Evolutionary conservation across 2,888 invertebrate genomes (phyloP).

Genomic region (Epirrhoe alternata): DNA sequence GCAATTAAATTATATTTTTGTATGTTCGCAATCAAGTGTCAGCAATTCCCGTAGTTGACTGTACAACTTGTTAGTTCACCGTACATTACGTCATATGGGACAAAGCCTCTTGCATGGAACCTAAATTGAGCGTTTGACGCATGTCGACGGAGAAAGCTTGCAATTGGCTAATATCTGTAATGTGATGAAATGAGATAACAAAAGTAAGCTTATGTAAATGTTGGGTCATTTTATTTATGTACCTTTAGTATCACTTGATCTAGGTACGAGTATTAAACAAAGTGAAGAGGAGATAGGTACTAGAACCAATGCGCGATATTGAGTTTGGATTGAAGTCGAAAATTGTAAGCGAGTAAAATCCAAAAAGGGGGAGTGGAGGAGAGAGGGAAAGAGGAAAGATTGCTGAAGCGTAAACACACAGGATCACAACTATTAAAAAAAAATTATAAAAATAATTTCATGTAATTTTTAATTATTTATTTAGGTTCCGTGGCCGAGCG

Average conservation of each 20-base stretch:
- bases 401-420: no score
- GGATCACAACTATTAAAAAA: no score
- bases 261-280: no score
- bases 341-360: no score
- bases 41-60: background rate
- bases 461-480: no score
- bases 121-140: conserved; percentile 28
- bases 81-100: conserved; percentile 19
- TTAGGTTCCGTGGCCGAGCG: no score
- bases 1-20: background rate
- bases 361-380: no score
- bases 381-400: no score
- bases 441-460: no score
- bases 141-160: conserved; percentile 23
- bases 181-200: background rate
- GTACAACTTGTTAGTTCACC: background rate
- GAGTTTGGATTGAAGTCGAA: no score
- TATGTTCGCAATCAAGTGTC: background rate
- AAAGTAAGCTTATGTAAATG: background rate
- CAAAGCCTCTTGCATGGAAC: conserved; percentile 16
- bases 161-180: background rate
- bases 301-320: no score
- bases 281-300: no score
- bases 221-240: background rate
- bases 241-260: background rate